A percentile compares a stretch with the other conserved stretches of the same genome.
Conservation (phyloP, 2,113 vertebrate species). For the Psilopsiagon aymara region DNA sequence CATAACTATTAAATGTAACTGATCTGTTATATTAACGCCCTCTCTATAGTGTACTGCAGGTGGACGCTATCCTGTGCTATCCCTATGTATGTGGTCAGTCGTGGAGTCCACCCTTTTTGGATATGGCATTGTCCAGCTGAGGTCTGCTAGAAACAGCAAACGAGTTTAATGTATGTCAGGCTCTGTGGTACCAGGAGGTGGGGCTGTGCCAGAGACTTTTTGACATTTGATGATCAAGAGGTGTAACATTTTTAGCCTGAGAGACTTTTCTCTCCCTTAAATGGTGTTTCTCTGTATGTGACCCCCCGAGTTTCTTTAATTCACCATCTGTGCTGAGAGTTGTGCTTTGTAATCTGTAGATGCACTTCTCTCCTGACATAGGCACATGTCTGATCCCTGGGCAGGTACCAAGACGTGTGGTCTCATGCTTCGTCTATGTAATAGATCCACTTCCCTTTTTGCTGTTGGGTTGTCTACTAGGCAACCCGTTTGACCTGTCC, state of each 20-base stretch:
- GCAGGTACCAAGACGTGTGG: background rate
- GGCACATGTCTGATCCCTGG: background rate
- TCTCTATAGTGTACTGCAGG: too few species aligned
- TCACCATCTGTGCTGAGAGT: background rate
- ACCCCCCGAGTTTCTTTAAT: background rate
- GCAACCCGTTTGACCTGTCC: background rate
- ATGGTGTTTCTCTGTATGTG: background rate
- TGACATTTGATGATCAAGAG: background rate
- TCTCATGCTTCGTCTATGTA: background rate
- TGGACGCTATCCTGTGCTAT: background rate
- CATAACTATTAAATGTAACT: background rate
- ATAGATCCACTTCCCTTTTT: background rate
- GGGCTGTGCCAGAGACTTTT: background rate
- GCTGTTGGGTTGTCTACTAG: background rate
- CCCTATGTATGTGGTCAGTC: background rate
- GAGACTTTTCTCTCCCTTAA: conserved; percentile 31
- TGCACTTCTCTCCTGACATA: background rate
- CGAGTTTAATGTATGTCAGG: background rate
- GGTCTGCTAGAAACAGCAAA: background rate
- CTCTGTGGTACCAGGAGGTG: background rate
- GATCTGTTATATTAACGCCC: background rate
- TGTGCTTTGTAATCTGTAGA: background rate
- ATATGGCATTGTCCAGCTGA: background rate
- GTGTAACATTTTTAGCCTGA: background rate
- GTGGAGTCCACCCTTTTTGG: background rate